These are phyloP conservation scores for Tipula vernalis DNA, from an alignment of 2,888 invertebrate genomes.

Conservation along the genomic window DNA sequence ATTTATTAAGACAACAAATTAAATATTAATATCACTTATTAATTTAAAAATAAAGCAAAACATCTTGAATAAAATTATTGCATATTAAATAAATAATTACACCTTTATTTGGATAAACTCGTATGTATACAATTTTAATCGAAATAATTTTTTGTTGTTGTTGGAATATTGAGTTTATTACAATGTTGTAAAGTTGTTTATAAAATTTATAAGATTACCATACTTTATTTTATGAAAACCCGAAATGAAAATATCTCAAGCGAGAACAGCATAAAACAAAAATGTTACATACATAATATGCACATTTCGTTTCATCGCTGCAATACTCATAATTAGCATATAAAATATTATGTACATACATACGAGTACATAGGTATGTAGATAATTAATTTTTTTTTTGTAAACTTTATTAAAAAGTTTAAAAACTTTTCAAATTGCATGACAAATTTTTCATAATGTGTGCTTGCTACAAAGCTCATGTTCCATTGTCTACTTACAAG, in stretches of 20 bases:
- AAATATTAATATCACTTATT: background rate
- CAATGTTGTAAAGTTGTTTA: too few relatives aligned
- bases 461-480: background rate
- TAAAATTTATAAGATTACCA: too few relatives aligned
- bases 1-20: background rate
- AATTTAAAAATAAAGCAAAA: background rate
- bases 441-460: background rate
- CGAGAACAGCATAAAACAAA: too few relatives aligned
- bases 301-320: too few relatives aligned
- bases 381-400: background rate
- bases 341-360: background rate
- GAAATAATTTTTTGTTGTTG: background rate
- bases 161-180: too few relatives aligned
- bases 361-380: background rate
- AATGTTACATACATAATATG: too few relatives aligned
- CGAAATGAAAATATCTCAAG: too few relatives aligned
- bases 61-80: background rate
- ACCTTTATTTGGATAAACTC: background rate
- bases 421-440: background rate
- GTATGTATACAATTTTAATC: background rate
- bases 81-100: background rate
- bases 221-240: too few relatives aligned
- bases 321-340: background rate
- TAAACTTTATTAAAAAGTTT: background rate
- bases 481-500: background rate